Conservation (phyloP, 2,888 invertebrate genomes). For the Spodoptera littoralis region DNA sequence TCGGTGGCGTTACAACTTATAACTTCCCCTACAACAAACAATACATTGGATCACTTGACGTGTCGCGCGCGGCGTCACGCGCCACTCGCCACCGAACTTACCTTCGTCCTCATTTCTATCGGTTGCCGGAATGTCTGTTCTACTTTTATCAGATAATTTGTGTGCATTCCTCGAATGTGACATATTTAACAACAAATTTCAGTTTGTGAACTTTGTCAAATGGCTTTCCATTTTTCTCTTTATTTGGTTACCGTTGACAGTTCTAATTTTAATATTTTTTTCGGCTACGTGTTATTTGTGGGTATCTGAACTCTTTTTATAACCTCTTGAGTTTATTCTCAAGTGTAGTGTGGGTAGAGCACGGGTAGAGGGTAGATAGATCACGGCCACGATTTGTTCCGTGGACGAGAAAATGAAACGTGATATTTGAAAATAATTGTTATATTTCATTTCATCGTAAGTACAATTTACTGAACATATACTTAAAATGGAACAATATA, state of each 20-base stretch:
- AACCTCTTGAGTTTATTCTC: constrained; percentile 4
- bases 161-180: constrained; percentile 83
- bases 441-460: constrained; percentile 82
- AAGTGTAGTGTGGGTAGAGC: neutral
- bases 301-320: constrained; percentile 26
- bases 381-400: no score
- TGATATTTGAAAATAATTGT: constrained; percentile 77
- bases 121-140: constrained; percentile 68
- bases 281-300: constrained; percentile 25
- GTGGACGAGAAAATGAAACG: constrained; percentile 56
- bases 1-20: constrained; percentile 71
- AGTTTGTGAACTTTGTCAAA: constrained; percentile 84
- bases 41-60: constrained; percentile 33
- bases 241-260: constrained; percentile 70
- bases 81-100: constrained; percentile 52
- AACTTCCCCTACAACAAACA: constrained; percentile 73
- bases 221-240: constrained; percentile 81
- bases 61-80: constrained; percentile 9
- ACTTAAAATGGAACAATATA: constrained; percentile 73
- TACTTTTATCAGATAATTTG: constrained; percentile 80
- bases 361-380: no score
- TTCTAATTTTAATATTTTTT: constrained; percentile 76
- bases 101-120: constrained; percentile 75
- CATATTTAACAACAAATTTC: constrained; percentile 88
- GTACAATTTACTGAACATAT: constrained; percentile 77